Conservation (phyloP, 2,797 vertebrate genomes). For the Sandelia bainsii region DNA sequence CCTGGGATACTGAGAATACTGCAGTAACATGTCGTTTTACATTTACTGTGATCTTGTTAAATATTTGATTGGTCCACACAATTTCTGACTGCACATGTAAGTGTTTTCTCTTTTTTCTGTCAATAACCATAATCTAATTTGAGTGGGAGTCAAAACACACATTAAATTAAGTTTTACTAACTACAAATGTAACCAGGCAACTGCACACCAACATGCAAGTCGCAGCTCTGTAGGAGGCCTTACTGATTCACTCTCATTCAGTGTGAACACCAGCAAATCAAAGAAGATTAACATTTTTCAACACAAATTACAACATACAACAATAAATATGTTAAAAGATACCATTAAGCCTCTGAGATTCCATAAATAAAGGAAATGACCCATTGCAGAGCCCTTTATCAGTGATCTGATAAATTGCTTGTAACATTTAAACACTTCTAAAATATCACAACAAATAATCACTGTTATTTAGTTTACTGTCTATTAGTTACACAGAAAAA, state of each 20-base stretch:
- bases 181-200: slow-evolving; percentile 78
- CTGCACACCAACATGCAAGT: slow-evolving; percentile 55
- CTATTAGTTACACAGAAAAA: no score
- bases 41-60: slow-evolving; percentile 7
- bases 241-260: slow-evolving; percentile 48
- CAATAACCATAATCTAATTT: slow-evolving; percentile 38
- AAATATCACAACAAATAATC: no score
- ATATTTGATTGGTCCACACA: slow-evolving; percentile 17
- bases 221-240: slow-evolving; percentile 41
- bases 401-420: slow-evolving; percentile 21
- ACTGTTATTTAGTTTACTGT: no score
- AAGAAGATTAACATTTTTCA: neutral
- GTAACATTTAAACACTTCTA: slow-evolving; percentile 4
- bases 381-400: neutral
- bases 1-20: neutral
- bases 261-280: slow-evolving; percentile 28
- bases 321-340: slow-evolving; percentile 5
- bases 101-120: slow-evolving; percentile 29
- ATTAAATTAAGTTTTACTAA: slow-evolving; percentile 49
- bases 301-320: slow-evolving; percentile 21
- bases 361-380: slow-evolving; percentile 3
- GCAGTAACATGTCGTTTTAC: slow-evolving; percentile 1
- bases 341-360: neutral
- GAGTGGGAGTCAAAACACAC: slow-evolving; percentile 55
- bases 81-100: slow-evolving; percentile 16